Base-by-base conservation (phyloP, 2,888 invertebrate species). In the Diabrotica balteata region DNA sequence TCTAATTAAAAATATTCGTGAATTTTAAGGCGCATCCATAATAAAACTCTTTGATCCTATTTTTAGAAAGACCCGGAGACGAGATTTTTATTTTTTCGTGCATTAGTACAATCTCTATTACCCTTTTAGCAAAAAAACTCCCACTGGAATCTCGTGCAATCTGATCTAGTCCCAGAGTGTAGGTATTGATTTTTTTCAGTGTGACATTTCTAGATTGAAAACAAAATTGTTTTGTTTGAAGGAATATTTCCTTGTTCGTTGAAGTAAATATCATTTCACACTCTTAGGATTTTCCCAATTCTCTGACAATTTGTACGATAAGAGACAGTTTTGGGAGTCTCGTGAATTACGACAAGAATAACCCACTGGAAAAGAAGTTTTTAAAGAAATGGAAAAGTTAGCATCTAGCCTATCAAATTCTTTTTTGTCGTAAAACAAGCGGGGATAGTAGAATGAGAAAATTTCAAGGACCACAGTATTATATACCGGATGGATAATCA, bases 181-280 rank as follows among this genome's bases (percentile, higher is more conserved):
- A 46, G 11, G 22, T 22, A 53, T 46, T 58, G 46, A 58, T 45
- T 44, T 10, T 58, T 58, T 58, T 45, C 58, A 17, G 11, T 55
- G 58, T 58, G 58, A 58, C 58, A 42, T 54, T 22, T 54, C 22
- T 10, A 54, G 22, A 54, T 54, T 54, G 54, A 22, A 54, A 54
- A 54, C 54, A 45, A 58, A 58, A 58, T 58, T 58, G 58, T 58
- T 58, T 58, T 46, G 58, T 58, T 58, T 58, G 58, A 45, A 9
- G 11, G 7, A 58, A 58, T 45, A 58, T 45, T 58, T 46, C 58
- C 58, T 58, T 22, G 32, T 22, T 22, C 22, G 53, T 47, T 47
- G 47, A 47, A 45, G 46, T n/a, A 58, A 58, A 58, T 58, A 58
- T 46, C 45, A 58, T 47, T 58, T 58, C 46, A 53, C 53, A 32